Evolutionary conservation across 1,140 invertebrate species (phyloP), one percentile per base, ranked within the genome.

Genomic region (Drosophila sturtevanti): DNA sequence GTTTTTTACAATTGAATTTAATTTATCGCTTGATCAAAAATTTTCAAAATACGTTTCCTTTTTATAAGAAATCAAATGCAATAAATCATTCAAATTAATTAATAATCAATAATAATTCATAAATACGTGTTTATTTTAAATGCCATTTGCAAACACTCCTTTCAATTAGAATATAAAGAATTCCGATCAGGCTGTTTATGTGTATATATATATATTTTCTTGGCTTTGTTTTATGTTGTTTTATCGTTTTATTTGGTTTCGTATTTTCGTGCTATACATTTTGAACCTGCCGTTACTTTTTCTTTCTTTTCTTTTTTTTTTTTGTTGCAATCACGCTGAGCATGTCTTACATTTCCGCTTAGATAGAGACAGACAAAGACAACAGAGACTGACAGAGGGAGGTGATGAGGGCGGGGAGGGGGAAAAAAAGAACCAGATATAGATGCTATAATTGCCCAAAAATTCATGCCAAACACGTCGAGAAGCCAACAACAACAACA

Each of bases 381-480:
- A 52, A 44, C 10, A 44, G 11, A 44, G 16, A n/a, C 37, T 12
- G 24, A 24, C 1, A 4, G 27, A 7, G 27, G 27, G 4, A 4
- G n/a, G n/a, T n/a, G n/a, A n/a, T n/a, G n/a, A 24, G 27, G 27
- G 27, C 5, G 27, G 3, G 7, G 27, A 0, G 0, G 3, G 5
- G 27, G 27, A 6, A 6, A 5, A 44, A 44, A 16, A 48, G 41
- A 48, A 52, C 16, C 12, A 72, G 59, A 56, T 72, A 72, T 48
- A 67, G 27, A 75, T 18, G 38, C 51, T 63, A 58, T 66, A 59
- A 63, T 65, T 68, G 58, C 12, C 68, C 64, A 76, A 2, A 2
- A 52, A 76, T 75, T 62, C 65, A 87, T 87, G 84, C 84, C 72
- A 52, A 66, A 79, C 82, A 87, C 82, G 82, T 87, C 77, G 70